These are phyloP conservation scores for Formica selysi DNA, from an alignment of 1,140 invertebrate species.

Conservation along the genomic window DNA sequence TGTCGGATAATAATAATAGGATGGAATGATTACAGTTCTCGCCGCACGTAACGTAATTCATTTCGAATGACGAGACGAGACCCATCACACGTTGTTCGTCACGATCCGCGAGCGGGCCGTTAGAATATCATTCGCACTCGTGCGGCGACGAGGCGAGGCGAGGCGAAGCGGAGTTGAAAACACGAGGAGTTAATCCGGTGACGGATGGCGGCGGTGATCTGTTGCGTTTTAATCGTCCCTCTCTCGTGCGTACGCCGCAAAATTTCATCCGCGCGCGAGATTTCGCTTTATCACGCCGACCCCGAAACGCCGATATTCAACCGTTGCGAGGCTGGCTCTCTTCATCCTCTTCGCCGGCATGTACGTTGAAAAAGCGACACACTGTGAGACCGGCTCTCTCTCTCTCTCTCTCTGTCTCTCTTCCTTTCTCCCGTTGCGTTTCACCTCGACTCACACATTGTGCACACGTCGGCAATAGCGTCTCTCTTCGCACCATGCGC, in stretches of 20 bases:
- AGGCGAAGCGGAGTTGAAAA: conserved; percentile 43
- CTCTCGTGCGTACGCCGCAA: conserved; percentile 49
- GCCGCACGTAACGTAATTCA: conserved; percentile 35
- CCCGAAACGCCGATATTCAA: conserved; percentile 74
- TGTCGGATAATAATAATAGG: conserved; percentile 55
- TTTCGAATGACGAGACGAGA: conserved; percentile 39
- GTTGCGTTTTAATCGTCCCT: conserved; percentile 68
- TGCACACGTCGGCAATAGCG: conserved; percentile 53
- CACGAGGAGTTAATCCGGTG: conserved; percentile 65
- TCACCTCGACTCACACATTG: conserved; percentile 47
- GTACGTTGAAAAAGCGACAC: conserved; percentile 51
- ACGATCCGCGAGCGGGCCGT: conserved; percentile 64
- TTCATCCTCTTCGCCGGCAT: conserved; percentile 2
- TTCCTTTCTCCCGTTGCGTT: conserved; percentile 51
- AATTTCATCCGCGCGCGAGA: conserved; percentile 67
- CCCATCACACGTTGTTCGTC: conserved; percentile 23
- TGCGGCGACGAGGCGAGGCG: not conserved
- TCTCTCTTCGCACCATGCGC: conserved; percentile 43
- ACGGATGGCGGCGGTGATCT: conserved; percentile 65
- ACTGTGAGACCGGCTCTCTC: conserved; percentile 40
- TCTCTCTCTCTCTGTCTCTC: conserved; percentile 21
- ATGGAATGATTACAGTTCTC: conserved; percentile 44
- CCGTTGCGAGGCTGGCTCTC: conserved; percentile 3
- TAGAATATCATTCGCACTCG: conserved; percentile 56
- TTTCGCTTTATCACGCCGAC: conserved; percentile 61